Percentiles rank a stretch among this genome's conserved stretches.
phyloP scores from a whole-genome alignment of 2,797 vertebrate species.

The Gadopsis bispinosus region DNA sequence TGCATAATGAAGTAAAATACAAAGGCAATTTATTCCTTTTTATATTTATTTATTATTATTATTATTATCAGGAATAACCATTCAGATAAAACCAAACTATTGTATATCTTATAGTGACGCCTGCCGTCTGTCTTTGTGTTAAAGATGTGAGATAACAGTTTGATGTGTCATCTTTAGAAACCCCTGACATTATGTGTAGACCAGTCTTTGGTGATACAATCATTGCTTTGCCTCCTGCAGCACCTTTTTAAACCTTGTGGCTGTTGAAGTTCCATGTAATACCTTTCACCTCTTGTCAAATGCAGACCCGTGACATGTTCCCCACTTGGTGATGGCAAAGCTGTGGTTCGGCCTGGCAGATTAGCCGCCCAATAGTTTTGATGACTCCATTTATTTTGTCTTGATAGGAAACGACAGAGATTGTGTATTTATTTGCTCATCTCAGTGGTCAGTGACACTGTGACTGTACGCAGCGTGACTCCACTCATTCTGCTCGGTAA shows the following conservation, averaged over 20 bases:
- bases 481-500: background rate
- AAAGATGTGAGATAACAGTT: too few species aligned
- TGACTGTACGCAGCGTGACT: constrained; percentile 26
- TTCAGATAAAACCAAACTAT: too few species aligned
- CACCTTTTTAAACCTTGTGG: background rate
- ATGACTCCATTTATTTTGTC: constrained; percentile 31
- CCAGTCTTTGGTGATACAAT: background rate
- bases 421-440: constrained; percentile 52
- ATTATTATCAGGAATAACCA: too few species aligned
- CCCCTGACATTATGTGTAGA: background rate
- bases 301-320: constrained; percentile 10
- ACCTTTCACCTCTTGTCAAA: constrained; percentile 7
- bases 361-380: constrained; percentile 2
- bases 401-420: constrained; percentile 33
- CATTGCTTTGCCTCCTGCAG: background rate
- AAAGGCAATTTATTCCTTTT: too few species aligned
- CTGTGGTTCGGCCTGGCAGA: background rate
- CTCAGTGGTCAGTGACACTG: constrained; percentile 37
- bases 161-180: background rate
- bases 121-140: too few species aligned
- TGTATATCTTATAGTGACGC: too few species aligned
- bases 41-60: too few species aligned
- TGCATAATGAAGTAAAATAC: too few species aligned
- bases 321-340: background rate
- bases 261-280: constrained; percentile 9